Evolutionary conservation across 2,797 vertebrate genomes (phyloP), one percentile per base, ranked within the genome.

Genomic region (Gobionotothen gibberifrons): DNA sequence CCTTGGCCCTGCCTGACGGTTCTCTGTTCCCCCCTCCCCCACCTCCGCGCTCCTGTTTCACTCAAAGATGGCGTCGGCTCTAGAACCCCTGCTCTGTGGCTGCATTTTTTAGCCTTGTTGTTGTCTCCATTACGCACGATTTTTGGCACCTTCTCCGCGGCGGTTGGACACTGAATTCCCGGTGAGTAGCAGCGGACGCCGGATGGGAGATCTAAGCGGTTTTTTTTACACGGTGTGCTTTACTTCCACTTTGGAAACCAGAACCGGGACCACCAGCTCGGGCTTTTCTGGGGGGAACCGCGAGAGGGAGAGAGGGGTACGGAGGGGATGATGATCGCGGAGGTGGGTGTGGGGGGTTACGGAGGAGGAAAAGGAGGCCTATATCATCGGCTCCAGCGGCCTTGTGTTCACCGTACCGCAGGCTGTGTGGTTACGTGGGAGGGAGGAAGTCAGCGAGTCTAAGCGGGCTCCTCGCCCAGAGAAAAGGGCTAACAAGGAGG

Each of bases 1-100:
- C 94, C 94, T 93, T 76, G 87, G 90, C 85, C 86, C 76, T 77
- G 89, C 85, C 92, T 89, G 89, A 81, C 91, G 76, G 86, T 86
- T 91, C 88, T 55, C 83, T 84, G 88, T 87, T 89, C 89, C 95
- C 93, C 93, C 94, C 93, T 93, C 92, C 95, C 94, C 93, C 93
- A 91, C 90, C 84, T 84, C 92, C 85, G 83, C 87, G 95, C 94
- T 95, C 93, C 93, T 92, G 94, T 95, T 95, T 94, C 94, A 94
- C 94, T 95, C 93, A 94, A 96, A 96, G 95, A 96, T 96, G 95
- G 95, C 95, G 95, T 89, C 93, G 90, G 94, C 94, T 94, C 85
- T 82, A 87, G 93, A 95, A 93, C 90, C 92, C 74, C 93, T 90
- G 90, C 86, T 95, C 93, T 93, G 91, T 91, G 94, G 91, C 93